phyloP scores from a whole-genome alignment of 2,888 invertebrate species.

The Apocheima hispidaria region DNA sequence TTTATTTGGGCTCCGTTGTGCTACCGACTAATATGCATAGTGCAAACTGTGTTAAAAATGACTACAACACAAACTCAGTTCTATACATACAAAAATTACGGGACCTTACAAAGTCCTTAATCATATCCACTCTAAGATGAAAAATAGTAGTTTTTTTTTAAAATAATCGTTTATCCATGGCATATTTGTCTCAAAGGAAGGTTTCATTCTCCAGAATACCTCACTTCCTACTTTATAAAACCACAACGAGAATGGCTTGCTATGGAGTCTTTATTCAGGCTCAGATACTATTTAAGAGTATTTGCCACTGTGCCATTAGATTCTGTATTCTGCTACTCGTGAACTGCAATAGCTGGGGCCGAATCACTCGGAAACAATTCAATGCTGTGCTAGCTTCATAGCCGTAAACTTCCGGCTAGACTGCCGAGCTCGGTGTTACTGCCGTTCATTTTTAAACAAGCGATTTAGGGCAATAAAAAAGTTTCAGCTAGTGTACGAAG shows the following conservation, averaged over 20 bases:
- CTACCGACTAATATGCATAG: conserved; percentile 51
- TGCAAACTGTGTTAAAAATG: conserved; percentile 10
- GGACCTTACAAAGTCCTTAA: too few species aligned
- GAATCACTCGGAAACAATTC: conserved; percentile 72
- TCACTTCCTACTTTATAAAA: neutral
- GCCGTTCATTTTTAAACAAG: conserved; percentile 74
- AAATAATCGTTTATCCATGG: neutral
- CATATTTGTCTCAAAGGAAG: neutral
- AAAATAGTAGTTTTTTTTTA: too few species aligned
- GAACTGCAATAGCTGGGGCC: conserved; percentile 66
- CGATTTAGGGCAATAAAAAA: conserved; percentile 63
- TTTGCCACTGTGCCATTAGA: conserved; percentile 31
- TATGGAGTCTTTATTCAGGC: neutral
- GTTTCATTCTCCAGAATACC: neutral
- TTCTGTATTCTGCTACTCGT: conserved; percentile 66
- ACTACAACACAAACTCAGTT: too few species aligned
- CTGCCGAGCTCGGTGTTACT: conserved; percentile 65
- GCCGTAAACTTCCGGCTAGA: conserved; percentile 69
- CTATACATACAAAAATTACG: too few species aligned
- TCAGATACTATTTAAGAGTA: conserved; percentile 16
- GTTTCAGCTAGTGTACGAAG: conserved; percentile 19
- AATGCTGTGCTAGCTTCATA: conserved; percentile 66
- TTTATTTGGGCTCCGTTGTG: conserved; percentile 58
- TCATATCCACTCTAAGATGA: too few species aligned
- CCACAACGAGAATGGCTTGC: neutral